phyloP scores from a whole-genome alignment of 1,140 invertebrate genomes.

The Nasonia vitripennis region DNA sequence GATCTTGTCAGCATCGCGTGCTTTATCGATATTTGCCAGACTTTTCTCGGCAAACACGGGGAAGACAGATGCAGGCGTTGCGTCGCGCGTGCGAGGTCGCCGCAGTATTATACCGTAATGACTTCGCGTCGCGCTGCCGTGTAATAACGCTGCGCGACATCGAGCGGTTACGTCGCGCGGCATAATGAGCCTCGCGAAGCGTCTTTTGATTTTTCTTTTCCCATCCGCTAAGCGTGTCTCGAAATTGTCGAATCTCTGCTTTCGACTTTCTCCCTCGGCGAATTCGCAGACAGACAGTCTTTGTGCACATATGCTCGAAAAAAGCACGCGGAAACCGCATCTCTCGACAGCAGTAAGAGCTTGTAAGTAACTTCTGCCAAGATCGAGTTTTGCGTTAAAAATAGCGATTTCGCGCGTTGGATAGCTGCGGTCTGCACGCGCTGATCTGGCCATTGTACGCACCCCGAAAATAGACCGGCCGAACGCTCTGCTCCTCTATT shows the following conservation, averaged over 20 bases:
- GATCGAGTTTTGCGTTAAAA: slow-evolving; percentile 14
- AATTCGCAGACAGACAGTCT: not conserved
- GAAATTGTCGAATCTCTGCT: not conserved
- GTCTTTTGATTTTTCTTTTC: no score
- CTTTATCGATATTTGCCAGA: slow-evolving; percentile 6
- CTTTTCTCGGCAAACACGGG: not conserved
- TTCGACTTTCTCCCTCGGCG: not conserved
- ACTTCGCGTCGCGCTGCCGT: no score
- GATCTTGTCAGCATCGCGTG: not conserved
- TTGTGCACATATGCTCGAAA: not conserved
- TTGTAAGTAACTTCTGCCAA: slow-evolving; percentile 29
- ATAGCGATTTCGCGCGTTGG: slow-evolving; percentile 15
- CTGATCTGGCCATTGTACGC: slow-evolving; percentile 20
- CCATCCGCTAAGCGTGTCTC: not conserved
- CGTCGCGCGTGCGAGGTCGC: no score
- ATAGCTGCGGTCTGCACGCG: not conserved
- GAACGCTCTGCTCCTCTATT: not conserved
- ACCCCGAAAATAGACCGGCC: slow-evolving; percentile 22
- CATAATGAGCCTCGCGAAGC: no score
- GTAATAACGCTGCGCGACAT: no score
- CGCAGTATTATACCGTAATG: no score
- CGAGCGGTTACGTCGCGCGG: no score
- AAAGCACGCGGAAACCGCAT: slow-evolving; percentile 22
- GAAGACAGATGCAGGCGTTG: not conserved
- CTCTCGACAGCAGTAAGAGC: not conserved